These are phyloP conservation scores for Isichthys henryi DNA, from an alignment of 2,113 vertebrate genomes.

Conservation along the genomic window DNA sequence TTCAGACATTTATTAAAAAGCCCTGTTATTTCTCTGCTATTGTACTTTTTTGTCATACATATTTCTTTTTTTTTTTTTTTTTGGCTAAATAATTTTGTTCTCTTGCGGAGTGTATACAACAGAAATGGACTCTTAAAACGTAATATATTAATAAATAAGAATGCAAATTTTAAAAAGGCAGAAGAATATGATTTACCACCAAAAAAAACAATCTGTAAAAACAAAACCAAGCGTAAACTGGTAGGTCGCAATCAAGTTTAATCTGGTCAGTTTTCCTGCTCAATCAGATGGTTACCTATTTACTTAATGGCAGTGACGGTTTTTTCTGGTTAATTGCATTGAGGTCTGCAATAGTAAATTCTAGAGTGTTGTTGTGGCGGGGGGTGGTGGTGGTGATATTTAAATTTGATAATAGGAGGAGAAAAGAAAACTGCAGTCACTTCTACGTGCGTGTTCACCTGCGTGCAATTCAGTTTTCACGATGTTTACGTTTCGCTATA, in stretches of 20 bases:
- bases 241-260: conserved; percentile 4
- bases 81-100: conserved; percentile 31
- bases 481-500: conserved; percentile 54
- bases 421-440: conserved; percentile 22
- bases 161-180: background rate
- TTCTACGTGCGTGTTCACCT: conserved; percentile 51
- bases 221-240: conserved; percentile 30
- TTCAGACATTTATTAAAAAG: background rate
- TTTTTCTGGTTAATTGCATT: background rate
- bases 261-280: background rate
- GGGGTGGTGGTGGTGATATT: background rate
- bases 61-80: conserved; percentile 28
- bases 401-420: conserved; percentile 37
- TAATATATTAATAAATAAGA: conserved; percentile 8
- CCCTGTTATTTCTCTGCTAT: background rate
- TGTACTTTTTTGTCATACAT: conserved; percentile 27
- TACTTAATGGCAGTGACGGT: background rate
- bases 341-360: background rate
- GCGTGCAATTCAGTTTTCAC: conserved; percentile 50
- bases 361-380: conserved; percentile 4
- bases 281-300: background rate
- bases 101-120: conserved; percentile 14
- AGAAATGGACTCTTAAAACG: conserved; percentile 1
- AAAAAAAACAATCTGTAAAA: conserved; percentile 13
- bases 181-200: background rate